Evolutionary conservation across 1,140 invertebrate species (phyloP).

Genomic region (Drosophila simulans): DNA sequence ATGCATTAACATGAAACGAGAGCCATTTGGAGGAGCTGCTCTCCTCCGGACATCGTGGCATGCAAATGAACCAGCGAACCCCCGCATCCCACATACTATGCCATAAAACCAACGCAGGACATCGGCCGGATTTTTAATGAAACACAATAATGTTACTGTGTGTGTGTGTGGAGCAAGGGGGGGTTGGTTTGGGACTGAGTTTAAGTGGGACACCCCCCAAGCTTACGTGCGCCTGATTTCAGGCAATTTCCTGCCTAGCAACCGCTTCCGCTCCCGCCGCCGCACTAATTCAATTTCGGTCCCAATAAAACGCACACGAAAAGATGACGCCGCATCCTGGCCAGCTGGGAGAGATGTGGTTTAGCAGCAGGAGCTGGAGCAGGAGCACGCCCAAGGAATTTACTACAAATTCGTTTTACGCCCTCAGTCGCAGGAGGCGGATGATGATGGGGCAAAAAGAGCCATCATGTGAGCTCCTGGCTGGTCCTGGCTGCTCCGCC

Average conservation of each 20-base stretch:
- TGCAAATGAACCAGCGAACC: conserved; percentile 55
- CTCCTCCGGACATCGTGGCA: conserved; percentile 41
- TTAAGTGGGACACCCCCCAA: conserved; percentile 22
- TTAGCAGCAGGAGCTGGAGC: not conserved
- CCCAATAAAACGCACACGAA: conserved; percentile 74
- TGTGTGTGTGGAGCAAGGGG: conserved; percentile 2
- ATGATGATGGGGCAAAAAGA: not conserved
- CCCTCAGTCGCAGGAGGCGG: conserved; percentile 13
- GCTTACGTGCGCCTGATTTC: conserved; percentile 77
- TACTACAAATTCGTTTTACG: conserved; percentile 74
- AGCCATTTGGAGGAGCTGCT: conserved; percentile 44
- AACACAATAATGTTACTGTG: conserved; percentile 31
- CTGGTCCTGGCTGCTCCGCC: not conserved
- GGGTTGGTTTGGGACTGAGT: not conserved
- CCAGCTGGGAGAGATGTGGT: not conserved
- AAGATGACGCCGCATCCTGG: conserved; percentile 56
- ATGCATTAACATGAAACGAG: conserved; percentile 72
- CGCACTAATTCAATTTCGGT: conserved; percentile 78
- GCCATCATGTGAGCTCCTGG: conserved; percentile 41
- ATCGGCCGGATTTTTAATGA: conserved; percentile 67
- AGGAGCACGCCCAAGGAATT: conserved; percentile 56
- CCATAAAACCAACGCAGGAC: conserved; percentile 47
- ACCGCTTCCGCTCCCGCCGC: conserved; percentile 72
- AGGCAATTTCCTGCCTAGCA: conserved; percentile 81
- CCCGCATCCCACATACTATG: not conserved